Evolutionary conservation across 2,113 vertebrate species (phyloP).

Genomic region (Kobus ellipsiprymnus): DNA sequence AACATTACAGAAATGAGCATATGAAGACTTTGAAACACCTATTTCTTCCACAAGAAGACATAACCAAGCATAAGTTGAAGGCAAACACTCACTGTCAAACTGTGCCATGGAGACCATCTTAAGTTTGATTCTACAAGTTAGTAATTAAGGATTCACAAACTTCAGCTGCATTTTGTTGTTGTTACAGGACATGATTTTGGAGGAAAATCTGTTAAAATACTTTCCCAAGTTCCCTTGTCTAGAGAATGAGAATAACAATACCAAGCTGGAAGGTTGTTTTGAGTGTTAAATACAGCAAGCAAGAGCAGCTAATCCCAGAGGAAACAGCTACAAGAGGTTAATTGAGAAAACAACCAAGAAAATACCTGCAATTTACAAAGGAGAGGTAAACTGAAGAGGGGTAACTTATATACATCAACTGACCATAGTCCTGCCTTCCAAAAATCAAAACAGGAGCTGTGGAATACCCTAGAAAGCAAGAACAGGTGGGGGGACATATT

Average conservation of each 20-base stretch:
- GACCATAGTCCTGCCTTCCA: background rate
- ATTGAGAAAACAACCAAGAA: background rate
- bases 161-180: background rate
- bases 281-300: background rate
- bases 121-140: background rate
- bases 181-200: background rate
- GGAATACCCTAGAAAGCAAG: background rate
- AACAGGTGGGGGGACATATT: fast-evolving
- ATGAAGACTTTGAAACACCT: background rate
- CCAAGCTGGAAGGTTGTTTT: background rate
- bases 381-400: background rate
- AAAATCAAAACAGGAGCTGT: background rate
- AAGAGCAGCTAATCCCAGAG: background rate
- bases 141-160: background rate
- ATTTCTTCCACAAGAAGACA: background rate
- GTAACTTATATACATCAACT: background rate
- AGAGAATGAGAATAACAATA: background rate
- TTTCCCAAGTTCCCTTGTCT: background rate
- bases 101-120: fast-evolving
- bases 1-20: background rate
- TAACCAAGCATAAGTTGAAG: background rate
- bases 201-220: background rate
- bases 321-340: background rate
- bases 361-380: background rate
- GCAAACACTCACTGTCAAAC: background rate